A percentile compares a stretch with the other conserved stretches of the same genome.
Evolutionary conservation across 1,140 invertebrate species (phyloP).

Genomic region (Brachionus calyciflorus): DNA sequence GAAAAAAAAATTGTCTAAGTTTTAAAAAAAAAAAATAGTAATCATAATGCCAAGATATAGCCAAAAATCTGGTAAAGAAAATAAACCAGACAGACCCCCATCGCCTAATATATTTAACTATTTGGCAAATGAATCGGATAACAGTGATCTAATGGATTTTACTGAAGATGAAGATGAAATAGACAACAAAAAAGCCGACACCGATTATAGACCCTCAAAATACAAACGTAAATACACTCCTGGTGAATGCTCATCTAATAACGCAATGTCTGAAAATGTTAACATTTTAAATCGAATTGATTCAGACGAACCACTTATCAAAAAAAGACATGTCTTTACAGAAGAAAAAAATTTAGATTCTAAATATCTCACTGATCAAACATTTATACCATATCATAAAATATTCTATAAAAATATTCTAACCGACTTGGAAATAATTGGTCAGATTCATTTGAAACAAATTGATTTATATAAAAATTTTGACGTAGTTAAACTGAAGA

Average conservation of each 20-base stretch:
- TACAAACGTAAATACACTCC: neutral
- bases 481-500: neutral
- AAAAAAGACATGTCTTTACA: neutral
- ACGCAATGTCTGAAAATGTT: conserved; percentile 1
- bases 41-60: neutral
- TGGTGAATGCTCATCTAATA: no score
- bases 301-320: neutral
- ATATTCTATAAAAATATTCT: neutral
- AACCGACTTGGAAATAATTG: neutral
- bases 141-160: neutral
- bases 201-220: neutral
- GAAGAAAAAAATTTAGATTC: neutral
- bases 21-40: no score
- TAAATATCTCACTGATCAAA: no score
- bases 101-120: neutral
- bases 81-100: neutral
- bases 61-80: neutral
- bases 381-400: neutral
- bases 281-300: neutral
- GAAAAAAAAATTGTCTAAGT: no score
- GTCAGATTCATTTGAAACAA: neutral
- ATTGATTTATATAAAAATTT: neutral
- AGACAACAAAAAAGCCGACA: neutral
- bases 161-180: neutral
- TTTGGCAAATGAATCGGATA: neutral